A percentile compares a stretch with the other conserved stretches of the same genome.
Evolutionary conservation across 1,140 invertebrate species (phyloP).

Genomic region (Hyposmocoma kahamanoa): DNA sequence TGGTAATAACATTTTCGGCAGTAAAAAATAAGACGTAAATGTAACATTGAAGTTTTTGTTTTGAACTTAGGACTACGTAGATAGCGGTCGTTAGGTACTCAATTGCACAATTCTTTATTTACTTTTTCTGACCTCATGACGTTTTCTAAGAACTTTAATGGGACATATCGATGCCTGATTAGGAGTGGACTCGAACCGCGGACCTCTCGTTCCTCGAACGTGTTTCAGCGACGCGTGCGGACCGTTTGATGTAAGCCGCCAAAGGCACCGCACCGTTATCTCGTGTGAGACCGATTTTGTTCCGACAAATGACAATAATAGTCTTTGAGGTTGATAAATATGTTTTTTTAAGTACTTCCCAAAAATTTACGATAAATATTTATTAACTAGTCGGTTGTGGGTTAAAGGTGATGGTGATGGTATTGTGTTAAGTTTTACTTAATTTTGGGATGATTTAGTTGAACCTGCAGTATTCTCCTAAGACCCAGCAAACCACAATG

Average conservation of each 20-base stretch:
- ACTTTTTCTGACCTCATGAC: not conserved
- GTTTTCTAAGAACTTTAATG: not conserved
- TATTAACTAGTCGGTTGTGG: no score
- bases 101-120: not conserved
- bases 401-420: no score
- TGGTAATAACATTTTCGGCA: no score
- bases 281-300: conserved; percentile 56
- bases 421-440: no score
- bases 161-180: conserved; percentile 36
- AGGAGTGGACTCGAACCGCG: conserved; percentile 36
- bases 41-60: no score
- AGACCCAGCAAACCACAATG: no score
- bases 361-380: no score
- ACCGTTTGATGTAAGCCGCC: conserved; percentile 51
- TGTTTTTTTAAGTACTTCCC: conserved; percentile 42
- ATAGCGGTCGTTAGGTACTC: no score
- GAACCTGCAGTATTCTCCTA: no score
- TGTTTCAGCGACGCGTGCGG: conserved; percentile 39
- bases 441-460: no score
- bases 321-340: conserved; percentile 60
- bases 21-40: no score
- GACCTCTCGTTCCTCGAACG: conserved; percentile 49
- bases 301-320: conserved; percentile 64
- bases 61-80: no score
- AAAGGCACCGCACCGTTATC: conserved; percentile 59